These are phyloP conservation scores for Coendou prehensilis DNA, from an alignment of 2,797 vertebrate genomes.

Conservation along the genomic window DNA sequence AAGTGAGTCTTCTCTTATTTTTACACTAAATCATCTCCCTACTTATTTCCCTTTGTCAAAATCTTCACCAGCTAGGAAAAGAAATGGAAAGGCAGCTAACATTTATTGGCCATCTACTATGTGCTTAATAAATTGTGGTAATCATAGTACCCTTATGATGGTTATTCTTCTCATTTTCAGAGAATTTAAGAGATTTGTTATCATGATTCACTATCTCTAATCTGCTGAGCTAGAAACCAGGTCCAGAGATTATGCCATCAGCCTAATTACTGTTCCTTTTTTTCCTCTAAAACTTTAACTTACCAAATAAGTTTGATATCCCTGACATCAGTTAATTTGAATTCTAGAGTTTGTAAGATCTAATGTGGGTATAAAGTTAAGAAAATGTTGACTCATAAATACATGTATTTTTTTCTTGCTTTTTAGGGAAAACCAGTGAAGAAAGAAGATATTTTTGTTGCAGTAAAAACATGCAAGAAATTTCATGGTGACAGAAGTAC, in stretches of 20 bases:
- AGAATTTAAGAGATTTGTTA: neutral
- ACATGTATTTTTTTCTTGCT: constrained; percentile 4
- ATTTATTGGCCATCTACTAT: neutral
- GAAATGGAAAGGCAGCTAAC: neutral
- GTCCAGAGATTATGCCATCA: neutral
- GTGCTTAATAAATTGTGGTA: neutral
- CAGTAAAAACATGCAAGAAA: constrained; percentile 98
- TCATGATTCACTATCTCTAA: neutral
- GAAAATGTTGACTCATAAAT: constrained; percentile 21
- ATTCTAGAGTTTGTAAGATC: neutral
- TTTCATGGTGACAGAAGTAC: constrained; percentile 97
- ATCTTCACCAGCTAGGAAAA: constrained; percentile 10
- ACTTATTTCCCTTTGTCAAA: neutral
- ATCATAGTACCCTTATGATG: neutral
- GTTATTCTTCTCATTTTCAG: neutral
- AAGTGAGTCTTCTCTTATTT: neutral
- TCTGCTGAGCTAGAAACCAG: neutral
- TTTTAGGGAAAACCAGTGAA: constrained; percentile 94
- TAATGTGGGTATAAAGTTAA: constrained; percentile 16
- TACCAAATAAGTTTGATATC: neutral
- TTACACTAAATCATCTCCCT: neutral
- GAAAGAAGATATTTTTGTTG: constrained; percentile 95
- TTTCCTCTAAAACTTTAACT: neutral
- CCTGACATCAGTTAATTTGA: neutral
- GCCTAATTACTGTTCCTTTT: neutral